A percentile compares a stretch with the other conserved stretches of the same genome.
phyloP scores from a whole-genome alignment of 2,113 vertebrate species.

The Pycnonotus jocosus region DNA sequence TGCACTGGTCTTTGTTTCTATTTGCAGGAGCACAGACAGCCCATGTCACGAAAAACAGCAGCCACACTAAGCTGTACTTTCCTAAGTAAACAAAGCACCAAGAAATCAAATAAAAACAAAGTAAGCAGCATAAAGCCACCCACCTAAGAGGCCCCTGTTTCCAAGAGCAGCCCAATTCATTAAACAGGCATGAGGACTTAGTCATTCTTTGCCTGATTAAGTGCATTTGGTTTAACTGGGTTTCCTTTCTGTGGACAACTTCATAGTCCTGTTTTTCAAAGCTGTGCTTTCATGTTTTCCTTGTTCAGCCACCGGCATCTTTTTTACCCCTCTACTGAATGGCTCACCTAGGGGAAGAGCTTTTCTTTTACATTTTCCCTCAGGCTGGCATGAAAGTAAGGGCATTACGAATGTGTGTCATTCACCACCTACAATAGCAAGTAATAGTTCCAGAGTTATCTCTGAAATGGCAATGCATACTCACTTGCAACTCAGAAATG shows the following conservation, averaged over 20 bases:
- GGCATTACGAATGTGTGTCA: conserved; percentile 42
- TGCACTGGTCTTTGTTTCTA: background rate
- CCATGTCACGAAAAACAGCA: background rate
- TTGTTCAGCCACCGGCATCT: background rate
- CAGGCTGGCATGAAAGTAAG: conserved; percentile 57
- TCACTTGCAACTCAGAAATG: conserved; percentile 77
- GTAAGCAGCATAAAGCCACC: background rate
- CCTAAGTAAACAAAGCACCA: conserved; percentile 10
- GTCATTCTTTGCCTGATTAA: conserved; percentile 42
- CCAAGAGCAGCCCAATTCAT: conserved; percentile 5
- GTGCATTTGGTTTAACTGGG: background rate
- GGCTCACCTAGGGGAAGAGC: background rate
- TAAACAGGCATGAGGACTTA: conserved; percentile 7
- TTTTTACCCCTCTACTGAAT: background rate
- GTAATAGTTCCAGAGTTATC: conserved; percentile 63
- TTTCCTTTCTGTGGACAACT: background rate
- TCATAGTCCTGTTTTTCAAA: background rate
- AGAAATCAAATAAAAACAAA: conserved; percentile 14
- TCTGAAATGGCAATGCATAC: conserved; percentile 65
- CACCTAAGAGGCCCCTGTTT: background rate
- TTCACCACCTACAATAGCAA: conserved; percentile 56
- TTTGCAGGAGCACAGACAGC: background rate
- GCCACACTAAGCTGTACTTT: background rate
- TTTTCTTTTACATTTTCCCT: conserved; percentile 50
- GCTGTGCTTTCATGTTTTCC: background rate